These are phyloP conservation scores for Biston stratarius DNA, from an alignment of 2,888 invertebrate species.

Conservation along the genomic window DNA sequence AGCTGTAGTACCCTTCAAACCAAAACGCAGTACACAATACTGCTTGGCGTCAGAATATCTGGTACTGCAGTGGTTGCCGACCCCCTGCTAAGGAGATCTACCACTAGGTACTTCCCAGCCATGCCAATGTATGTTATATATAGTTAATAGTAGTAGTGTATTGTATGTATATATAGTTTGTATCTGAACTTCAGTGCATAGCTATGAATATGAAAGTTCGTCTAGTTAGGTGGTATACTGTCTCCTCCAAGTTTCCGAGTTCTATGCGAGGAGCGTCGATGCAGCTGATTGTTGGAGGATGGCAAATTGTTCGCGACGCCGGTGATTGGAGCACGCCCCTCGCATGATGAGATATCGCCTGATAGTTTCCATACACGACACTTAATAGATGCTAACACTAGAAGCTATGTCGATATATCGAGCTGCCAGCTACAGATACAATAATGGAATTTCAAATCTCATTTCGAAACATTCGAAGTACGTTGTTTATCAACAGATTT, in stretches of 20 bases:
- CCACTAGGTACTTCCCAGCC: background rate
- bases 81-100: too few species aligned
- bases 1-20: too few species aligned
- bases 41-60: too few species aligned
- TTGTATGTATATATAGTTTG: too few species aligned
- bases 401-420: too few species aligned
- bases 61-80: too few species aligned
- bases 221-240: background rate
- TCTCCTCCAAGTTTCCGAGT: background rate
- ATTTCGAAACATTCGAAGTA: background rate
- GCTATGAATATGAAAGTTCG: background rate
- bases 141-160: too few species aligned
- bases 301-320: constrained; percentile 17
- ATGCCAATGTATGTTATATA: too few species aligned
- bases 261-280: background rate
- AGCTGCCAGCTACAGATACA: too few species aligned
- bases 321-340: constrained; percentile 2
- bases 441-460: too few species aligned
- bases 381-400: background rate
- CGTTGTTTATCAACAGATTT: too few species aligned
- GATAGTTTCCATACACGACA: background rate
- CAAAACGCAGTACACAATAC: too few species aligned
- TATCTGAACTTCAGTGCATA: background rate
- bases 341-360: background rate
- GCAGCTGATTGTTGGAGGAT: constrained; percentile 22